Base-by-base conservation (phyloP, 53 echinoderm and acorn worm species). In the Echinometra lucunter region DNA sequence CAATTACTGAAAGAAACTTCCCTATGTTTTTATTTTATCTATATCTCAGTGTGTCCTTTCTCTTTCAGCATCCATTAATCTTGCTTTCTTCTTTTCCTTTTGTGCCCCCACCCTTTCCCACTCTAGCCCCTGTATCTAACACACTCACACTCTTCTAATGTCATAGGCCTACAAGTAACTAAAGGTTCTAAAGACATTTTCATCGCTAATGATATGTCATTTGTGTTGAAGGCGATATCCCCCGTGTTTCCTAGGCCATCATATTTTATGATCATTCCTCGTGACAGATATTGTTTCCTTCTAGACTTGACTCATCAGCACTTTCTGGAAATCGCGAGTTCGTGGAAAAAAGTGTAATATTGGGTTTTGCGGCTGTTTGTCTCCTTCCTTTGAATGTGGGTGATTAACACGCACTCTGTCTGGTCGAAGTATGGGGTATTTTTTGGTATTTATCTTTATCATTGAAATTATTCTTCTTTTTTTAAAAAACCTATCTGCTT, bases 211-310 rank as follows among this genome's bases (percentile, higher is more conserved):
- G 34, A 72, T 72, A 81, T 44, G 40, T 42, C 40, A 81, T 44
- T n/a, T n/a, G 81, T 16, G 85, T 28, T 85, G 49, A 85, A 85
- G 49, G 49, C 44, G 4, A 49, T n/a, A 85, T 25, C n/a, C 85
- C 44, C 49, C 30, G 17, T 47, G 12, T n/a, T 85, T 49, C 53
- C n/a, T 53, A 17, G 21, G 21, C 21, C 85, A 49, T 25, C 49
- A 28, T 85, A 9, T 10, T 85, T 85, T 85, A 85, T 85, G 42
- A 85, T 78, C 38, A 78, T 78, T 78, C 78, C 18, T 78, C 78
- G 4, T 49, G 85, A 85, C 85, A 85, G 28, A 42, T 19, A 85
- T 85, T n/a, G 85, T 85, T 85, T 85, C 85, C 85, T 85, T n/a
- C 49, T 53, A 85, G 85, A 85, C 85, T 47, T 85, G 49, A 85